These are phyloP conservation scores for Gallinago jamesoni DNA, from an alignment of 2,113 vertebrate genomes.

Conservation along the genomic window DNA sequence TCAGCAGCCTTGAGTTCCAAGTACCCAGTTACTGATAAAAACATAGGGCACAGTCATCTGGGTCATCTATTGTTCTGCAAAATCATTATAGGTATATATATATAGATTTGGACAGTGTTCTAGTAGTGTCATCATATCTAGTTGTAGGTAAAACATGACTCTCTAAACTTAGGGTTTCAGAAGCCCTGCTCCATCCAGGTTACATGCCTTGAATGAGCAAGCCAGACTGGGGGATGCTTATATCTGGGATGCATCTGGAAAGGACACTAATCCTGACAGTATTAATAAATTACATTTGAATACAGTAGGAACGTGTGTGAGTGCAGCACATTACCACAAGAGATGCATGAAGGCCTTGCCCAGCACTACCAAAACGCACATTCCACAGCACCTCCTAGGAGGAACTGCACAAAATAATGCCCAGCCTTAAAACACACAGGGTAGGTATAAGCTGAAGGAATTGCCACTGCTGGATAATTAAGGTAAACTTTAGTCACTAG, in stretches of 20 bases:
- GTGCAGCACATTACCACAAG: background rate
- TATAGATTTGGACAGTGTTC: background rate
- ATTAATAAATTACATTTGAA: background rate
- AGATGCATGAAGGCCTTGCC: background rate
- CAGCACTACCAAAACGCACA: background rate
- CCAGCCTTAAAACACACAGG: background rate
- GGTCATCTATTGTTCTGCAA: background rate
- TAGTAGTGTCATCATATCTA: background rate
- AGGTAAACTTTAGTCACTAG: background rate
- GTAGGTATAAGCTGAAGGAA: background rate
- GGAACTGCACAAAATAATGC: background rate
- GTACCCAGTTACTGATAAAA: background rate
- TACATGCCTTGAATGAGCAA: constrained; percentile 5
- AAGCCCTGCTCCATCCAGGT: background rate
- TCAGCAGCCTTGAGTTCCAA: background rate
- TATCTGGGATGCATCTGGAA: constrained; percentile 42
- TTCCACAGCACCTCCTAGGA: background rate
- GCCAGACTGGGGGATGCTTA: background rate
- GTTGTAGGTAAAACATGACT: background rate
- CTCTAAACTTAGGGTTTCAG: background rate
- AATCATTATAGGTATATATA: background rate
- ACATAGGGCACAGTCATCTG: background rate
- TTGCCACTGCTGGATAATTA: background rate
- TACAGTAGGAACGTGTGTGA: background rate
- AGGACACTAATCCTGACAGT: background rate